Conservation (phyloP, 2,113 vertebrate genomes). For the Guaruba guarouba region DNA sequence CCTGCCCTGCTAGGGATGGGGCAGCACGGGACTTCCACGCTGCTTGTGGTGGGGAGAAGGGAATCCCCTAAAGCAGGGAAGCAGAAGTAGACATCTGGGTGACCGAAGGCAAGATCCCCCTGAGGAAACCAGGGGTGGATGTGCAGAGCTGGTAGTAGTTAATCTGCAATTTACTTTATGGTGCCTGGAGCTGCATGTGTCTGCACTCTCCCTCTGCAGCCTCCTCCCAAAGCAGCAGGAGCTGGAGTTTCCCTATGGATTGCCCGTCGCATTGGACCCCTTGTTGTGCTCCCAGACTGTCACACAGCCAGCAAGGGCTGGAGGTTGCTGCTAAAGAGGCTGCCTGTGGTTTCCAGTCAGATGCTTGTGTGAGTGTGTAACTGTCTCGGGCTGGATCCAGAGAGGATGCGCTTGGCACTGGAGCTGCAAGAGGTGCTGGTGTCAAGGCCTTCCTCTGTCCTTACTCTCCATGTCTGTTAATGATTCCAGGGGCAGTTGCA, state of each 20-base stretch:
- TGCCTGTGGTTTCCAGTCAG: neutral
- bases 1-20: fast-evolving
- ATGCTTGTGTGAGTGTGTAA: neutral
- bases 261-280: fast-evolving
- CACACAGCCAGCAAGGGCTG: fast-evolving
- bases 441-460: neutral
- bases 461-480: neutral
- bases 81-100: neutral
- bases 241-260: neutral
- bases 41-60: neutral
- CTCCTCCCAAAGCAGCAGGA: neutral
- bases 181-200: neutral
- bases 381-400: neutral
- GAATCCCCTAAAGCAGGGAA: neutral
- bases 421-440: neutral
- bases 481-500: neutral
- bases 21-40: neutral
- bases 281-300: neutral
- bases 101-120: neutral
- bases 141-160: neutral
- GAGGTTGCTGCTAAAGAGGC: fast-evolving
- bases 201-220: neutral
- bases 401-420: neutral
- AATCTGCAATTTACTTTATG: neutral
- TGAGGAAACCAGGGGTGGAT: fast-evolving